Evolutionary conservation across 2,113 vertebrate genomes (phyloP), one percentile per base, ranked within the genome.

Genomic region (Sebastes fasciatus): DNA sequence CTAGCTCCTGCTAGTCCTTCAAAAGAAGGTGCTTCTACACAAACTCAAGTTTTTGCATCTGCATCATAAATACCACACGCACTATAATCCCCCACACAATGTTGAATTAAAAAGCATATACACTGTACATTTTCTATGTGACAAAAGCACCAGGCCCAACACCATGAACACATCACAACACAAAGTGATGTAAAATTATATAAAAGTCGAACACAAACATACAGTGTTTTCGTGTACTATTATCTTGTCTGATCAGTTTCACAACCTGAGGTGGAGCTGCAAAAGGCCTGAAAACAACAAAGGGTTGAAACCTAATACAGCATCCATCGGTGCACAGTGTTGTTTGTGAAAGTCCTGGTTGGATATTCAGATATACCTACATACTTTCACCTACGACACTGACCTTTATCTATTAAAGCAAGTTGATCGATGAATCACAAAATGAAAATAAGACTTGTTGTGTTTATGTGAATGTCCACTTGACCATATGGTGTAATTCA

Each of bases 1-100:
- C 96, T 97, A 34, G 96, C 97, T 96, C 95, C 95, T 97, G 96
- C 96, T 93, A 95, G 94, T 94, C 94, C 94, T 94, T 94, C 92
- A 95, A 58, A 58, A 63, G 95, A 96, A 96, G 96, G 96, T 89
- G 88, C 96, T 61, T 96, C 93, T 94, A 94, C 95, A 96, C 96
- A 96, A 97, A 98, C 97, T 97, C 97, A 97, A 96, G 79, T 93
- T 88, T 34, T 86, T 91, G 81, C 84, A 90, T 94, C 82, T 92
- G 85, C 91, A 84, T 86, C 51, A 86, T 69, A 80, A 74, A 90
- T n/a, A 83, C 10, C 2, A 63, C 7, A 86, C 80, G 61, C 60
- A 80, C 40, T 65, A 82, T 16, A 64, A 81, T 70, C 62, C 52
- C 26, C 54, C 77, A 78, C 1, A 79, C 23, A 3, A 52, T 79